A percentile compares a stretch with the other conserved stretches of the same genome.
These are phyloP conservation scores for Scomber scombrus DNA, from an alignment of 2,113 vertebrate species.

Conservation along the genomic window DNA sequence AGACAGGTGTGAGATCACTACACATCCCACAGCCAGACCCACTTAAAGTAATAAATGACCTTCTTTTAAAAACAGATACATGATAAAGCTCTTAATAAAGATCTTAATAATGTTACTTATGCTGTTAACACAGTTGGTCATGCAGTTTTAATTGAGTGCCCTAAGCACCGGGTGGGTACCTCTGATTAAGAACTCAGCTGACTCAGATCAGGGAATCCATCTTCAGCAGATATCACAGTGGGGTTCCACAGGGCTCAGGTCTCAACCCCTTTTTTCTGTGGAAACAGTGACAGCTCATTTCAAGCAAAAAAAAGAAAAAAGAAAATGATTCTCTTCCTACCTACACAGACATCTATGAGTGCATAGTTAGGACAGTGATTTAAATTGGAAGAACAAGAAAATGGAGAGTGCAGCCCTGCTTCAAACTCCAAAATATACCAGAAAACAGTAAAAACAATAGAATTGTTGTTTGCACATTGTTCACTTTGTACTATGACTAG, in stretches of 20 bases:
- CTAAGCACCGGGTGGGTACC: not conserved
- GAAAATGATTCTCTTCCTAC: too few relatives aligned
- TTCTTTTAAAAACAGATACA: constrained; percentile 29
- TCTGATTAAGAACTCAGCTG: constrained; percentile 11
- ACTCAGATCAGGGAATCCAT: constrained; percentile 6
- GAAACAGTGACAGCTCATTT: not conserved
- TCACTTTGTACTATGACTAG: not conserved
- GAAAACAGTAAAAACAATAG: not conserved
- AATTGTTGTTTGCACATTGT: not conserved
- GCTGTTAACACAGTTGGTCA: constrained; percentile 15
- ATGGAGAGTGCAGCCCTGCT: not conserved
- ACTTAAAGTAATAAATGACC: constrained; percentile 29
- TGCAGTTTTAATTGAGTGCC: constrained; percentile 46
- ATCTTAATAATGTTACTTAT: constrained; percentile 17
- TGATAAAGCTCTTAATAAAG: not conserved
- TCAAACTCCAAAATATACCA: not conserved
- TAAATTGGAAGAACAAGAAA: not conserved
- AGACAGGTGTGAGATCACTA: constrained; percentile 2
- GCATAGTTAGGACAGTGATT: not conserved
- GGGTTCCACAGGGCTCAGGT: constrained; percentile 19
- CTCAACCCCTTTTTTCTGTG: not conserved
- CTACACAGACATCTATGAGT: not conserved
- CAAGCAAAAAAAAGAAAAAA: too few relatives aligned
- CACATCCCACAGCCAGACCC: not conserved
- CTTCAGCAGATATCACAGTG: not conserved